These are phyloP conservation scores for Gnathonemus echidnorhynchus DNA, from an alignment of 2,113 vertebrate species.

Conservation along the genomic window DNA sequence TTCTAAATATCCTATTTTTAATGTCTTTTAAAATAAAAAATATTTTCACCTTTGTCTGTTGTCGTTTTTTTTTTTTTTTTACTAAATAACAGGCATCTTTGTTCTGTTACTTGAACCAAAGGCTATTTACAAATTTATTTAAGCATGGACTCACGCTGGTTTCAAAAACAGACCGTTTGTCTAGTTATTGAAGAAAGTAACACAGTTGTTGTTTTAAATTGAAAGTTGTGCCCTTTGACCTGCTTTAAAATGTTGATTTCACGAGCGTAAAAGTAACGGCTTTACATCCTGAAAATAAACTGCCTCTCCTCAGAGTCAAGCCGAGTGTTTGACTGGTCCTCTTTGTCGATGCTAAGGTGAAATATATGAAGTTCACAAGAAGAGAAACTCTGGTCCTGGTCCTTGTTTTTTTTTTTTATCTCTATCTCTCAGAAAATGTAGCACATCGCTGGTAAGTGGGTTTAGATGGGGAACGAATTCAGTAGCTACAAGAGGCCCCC, in stretches of 20 bases:
- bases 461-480: not conserved
- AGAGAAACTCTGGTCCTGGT: not conserved
- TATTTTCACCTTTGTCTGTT: not conserved
- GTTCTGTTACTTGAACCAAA: not conserved
- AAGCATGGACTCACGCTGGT: not conserved
- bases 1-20: not conserved
- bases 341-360: not conserved
- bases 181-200: not conserved
- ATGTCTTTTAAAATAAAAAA: not conserved
- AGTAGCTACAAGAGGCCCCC: not conserved
- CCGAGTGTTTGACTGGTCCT: not conserved
- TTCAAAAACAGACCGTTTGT: not conserved
- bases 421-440: not conserved
- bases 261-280: not conserved
- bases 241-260: not conserved
- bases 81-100: not conserved
- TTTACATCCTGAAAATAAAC: not conserved
- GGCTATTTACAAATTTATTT: not conserved
- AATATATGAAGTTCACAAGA: not conserved
- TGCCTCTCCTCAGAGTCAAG: not conserved
- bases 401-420: not conserved
- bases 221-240: not conserved
- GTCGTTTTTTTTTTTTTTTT: not conserved
- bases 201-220: not conserved
- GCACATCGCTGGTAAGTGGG: not conserved